A percentile compares a stretch with the other conserved stretches of the same genome.
These are phyloP conservation scores for Ethmia dodecea DNA, from an alignment of 2,888 invertebrate genomes.

Conservation along the genomic window DNA sequence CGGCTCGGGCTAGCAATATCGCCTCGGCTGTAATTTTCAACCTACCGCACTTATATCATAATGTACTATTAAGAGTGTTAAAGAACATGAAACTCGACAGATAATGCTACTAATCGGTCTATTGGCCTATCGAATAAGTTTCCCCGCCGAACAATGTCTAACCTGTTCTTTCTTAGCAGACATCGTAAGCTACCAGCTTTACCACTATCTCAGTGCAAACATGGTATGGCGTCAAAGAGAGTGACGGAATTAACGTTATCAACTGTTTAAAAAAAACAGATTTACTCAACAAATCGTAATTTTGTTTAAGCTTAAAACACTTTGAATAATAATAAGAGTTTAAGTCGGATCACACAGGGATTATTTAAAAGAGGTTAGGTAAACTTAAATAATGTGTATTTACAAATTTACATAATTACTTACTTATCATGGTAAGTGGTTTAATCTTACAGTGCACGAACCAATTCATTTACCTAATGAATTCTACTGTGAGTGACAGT, in stretches of 20 bases:
- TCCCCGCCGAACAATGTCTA: neutral
- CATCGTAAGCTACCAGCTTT: conserved; percentile 10
- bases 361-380: conserved; percentile 25
- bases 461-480: too few relatives aligned
- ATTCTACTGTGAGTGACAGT: too few relatives aligned
- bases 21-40: too few relatives aligned
- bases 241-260: conserved; percentile 40
- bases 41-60: too few relatives aligned
- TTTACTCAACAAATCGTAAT: conserved; percentile 28
- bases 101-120: neutral
- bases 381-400: conserved; percentile 16
- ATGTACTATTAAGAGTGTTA: neutral
- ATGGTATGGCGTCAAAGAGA: too few relatives aligned
- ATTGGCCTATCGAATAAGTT: neutral
- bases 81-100: neutral
- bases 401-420: too few relatives aligned
- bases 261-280: conserved; percentile 18
- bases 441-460: too few relatives aligned
- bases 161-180: conserved; percentile 2
- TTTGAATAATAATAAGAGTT: conserved; percentile 11
- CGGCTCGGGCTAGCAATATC: too few relatives aligned
- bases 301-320: conserved; percentile 2
- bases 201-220: too few relatives aligned
- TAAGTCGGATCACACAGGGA: conserved; percentile 28
- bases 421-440: too few relatives aligned